Evolutionary conservation across 2,797 vertebrate genomes (phyloP).

Genomic region (Salmo trutta): DNA sequence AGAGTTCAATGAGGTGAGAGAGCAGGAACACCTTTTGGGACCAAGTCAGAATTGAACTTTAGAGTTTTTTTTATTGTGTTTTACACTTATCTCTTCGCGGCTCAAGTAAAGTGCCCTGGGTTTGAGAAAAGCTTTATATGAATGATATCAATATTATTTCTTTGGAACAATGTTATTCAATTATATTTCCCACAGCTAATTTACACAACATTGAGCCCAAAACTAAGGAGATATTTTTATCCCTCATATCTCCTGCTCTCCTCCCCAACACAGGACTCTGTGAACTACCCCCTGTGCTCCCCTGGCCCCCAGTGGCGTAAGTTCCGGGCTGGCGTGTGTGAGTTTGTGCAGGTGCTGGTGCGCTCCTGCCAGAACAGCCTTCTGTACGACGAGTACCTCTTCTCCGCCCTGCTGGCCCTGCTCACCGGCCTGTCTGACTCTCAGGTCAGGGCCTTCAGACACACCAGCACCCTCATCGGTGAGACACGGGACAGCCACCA

Average conservation of each 20-base stretch:
- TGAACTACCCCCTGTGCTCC: constrained; percentile 80
- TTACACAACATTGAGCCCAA: background rate
- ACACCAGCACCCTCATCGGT: constrained; percentile 91
- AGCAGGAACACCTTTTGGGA: background rate
- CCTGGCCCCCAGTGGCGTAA: constrained; percentile 73
- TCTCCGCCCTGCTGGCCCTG: constrained; percentile 79
- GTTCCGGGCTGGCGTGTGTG: constrained; percentile 78
- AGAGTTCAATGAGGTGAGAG: constrained; percentile 85
- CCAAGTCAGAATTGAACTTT: too few relatives aligned
- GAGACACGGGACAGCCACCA: constrained; percentile 38
- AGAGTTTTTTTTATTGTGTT: too few relatives aligned
- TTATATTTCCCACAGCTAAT: background rate
- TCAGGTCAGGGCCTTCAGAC: constrained; percentile 91
- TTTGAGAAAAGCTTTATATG: background rate
- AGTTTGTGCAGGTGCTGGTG: constrained; percentile 77
- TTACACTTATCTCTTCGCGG: background rate
- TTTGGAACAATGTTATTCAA: background rate
- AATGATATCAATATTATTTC: background rate
- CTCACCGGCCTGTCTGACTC: constrained; percentile 89
- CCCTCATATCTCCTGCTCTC: background rate
- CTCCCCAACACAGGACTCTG: constrained; percentile 77
- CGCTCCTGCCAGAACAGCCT: constrained; percentile 74
- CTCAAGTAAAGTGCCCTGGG: background rate
- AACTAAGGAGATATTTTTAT: too few relatives aligned
- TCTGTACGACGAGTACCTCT: constrained; percentile 82